Evolutionary conservation across 2,888 invertebrate genomes (phyloP), one percentile per base, ranked within the genome.

Genomic region (Drosophila conformis): DNA sequence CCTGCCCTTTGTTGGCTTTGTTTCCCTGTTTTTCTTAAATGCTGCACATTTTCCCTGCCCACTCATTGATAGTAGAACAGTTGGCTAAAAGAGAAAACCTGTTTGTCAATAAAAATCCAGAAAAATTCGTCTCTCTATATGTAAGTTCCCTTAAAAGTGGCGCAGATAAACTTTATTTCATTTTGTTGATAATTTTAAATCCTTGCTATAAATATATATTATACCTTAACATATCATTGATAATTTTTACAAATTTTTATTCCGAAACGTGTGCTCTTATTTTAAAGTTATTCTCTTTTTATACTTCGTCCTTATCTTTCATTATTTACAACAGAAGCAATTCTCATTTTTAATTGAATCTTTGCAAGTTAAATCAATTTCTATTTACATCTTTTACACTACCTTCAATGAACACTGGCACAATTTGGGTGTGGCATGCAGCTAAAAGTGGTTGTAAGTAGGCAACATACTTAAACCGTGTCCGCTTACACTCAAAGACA

Each of bases 1-100:
- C 76, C 79, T 90, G 82, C 68, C 72, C 64, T 70, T 76, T 69
- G 73, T 77, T 56, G 21, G 31, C 40, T 21, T 74, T 70, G 71
- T 70, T 56, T n/a, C 33, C 11, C 4, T 18, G 4, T 29, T 36
- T 36, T 11, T 8, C 40, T 4, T 25, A 31, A 56, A 13, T n/a
- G 31, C n/a, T 33, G 27, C 18, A 21, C 6, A 2, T 6, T 40
- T 56, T 21, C 7, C 36, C 21, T 21, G 35, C 11, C 5, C 42
- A 21, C 21, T 5, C 40, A 42, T 21, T 42, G 15, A 15, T 25
- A 25, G 21, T 25, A 25, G 15, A 25, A 25, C 8, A 21, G 6
- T 13, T 42, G 3, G 21, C 21, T 42, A n/a, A 42, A 42, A 46
- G 4, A 46, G 13, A 21, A 46, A 46, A 21, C 4, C 13, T 21